Conservation (phyloP, 1,140 invertebrate species). For the Zaprionus lachaisei region DNA sequence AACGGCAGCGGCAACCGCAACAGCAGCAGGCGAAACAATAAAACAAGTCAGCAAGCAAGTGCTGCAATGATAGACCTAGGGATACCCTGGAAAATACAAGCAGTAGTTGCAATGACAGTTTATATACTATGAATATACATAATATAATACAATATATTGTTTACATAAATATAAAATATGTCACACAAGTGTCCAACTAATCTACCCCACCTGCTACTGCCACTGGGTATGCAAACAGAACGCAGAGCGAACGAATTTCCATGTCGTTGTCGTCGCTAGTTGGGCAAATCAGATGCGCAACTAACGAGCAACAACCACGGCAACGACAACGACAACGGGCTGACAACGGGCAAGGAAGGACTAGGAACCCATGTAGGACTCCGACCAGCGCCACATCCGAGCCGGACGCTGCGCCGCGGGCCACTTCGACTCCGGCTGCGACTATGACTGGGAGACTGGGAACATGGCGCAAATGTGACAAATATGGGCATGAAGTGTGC, state of each 20-base stretch:
- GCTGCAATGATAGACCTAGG: background rate
- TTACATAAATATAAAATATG: background rate
- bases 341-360: slow-evolving; percentile 43
- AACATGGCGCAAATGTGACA: slow-evolving; percentile 83
- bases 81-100: slow-evolving; percentile 5
- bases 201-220: background rate
- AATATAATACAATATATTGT: background rate
- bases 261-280: slow-evolving; percentile 73
- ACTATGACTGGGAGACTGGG: slow-evolving; percentile 28
- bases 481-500: slow-evolving; percentile 83
- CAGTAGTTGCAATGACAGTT: background rate
- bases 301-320: slow-evolving; percentile 63
- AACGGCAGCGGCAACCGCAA: slow-evolving; percentile 53
- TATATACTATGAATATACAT: background rate
- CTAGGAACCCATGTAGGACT: slow-evolving; percentile 32
- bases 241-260: slow-evolving; percentile 69
- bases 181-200: background rate
- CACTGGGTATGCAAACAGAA: slow-evolving; percentile 37
- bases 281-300: slow-evolving; percentile 82
- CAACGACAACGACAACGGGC: slow-evolving; percentile 24
- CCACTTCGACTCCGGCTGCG: slow-evolving; percentile 6
- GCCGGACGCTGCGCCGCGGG: slow-evolving; percentile 59
- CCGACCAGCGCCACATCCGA: slow-evolving; percentile 44
- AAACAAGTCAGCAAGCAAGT: slow-evolving; percentile 52
- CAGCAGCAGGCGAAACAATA: slow-evolving; percentile 73